Percentiles rank a stretch among this genome's conserved stretches.
phyloP scores from a whole-genome alignment of 2,797 vertebrate genomes.

The Sternarchorhynchus goeldii region DNA sequence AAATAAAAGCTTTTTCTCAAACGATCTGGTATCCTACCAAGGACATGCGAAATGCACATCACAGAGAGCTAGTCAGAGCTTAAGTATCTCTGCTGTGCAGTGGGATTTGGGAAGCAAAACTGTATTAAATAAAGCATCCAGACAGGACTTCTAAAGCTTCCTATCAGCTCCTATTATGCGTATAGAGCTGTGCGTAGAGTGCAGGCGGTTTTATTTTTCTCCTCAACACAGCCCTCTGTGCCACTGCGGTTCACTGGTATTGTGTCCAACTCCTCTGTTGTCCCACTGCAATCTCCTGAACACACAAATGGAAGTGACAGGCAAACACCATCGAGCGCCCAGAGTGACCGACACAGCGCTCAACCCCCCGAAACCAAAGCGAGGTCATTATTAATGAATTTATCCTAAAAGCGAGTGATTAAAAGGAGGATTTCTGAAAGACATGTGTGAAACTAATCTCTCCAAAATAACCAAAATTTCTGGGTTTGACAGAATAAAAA shows the following conservation, averaged over 20 bases:
- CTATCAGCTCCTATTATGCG: conserved; percentile 14
- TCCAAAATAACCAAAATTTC: not conserved
- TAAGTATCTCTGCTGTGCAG: not conserved
- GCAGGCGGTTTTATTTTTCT: not conserved
- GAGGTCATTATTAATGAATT: not conserved
- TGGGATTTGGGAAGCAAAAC: conserved; percentile 17
- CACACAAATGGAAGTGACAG: not conserved
- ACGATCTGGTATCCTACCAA: not conserved
- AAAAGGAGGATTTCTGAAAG: not conserved
- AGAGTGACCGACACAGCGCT: not conserved
- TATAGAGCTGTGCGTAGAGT: not conserved
- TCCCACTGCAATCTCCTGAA: not conserved
- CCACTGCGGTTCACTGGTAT: not conserved
- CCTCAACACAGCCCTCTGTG: too few relatives aligned
- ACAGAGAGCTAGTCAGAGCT: not conserved
- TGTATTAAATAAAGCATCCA: conserved; percentile 31
- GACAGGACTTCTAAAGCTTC: conserved; percentile 6
- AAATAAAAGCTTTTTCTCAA: conserved; percentile 25
- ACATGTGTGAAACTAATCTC: not conserved
- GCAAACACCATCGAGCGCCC: not conserved
- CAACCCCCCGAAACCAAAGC: not conserved
- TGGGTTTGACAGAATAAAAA: not conserved
- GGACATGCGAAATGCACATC: conserved; percentile 21
- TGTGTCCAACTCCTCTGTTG: not conserved
- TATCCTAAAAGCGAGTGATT: not conserved